These are phyloP conservation scores for Thymelicus acteon DNA, from an alignment of 2,888 invertebrate genomes.

Conservation along the genomic window DNA sequence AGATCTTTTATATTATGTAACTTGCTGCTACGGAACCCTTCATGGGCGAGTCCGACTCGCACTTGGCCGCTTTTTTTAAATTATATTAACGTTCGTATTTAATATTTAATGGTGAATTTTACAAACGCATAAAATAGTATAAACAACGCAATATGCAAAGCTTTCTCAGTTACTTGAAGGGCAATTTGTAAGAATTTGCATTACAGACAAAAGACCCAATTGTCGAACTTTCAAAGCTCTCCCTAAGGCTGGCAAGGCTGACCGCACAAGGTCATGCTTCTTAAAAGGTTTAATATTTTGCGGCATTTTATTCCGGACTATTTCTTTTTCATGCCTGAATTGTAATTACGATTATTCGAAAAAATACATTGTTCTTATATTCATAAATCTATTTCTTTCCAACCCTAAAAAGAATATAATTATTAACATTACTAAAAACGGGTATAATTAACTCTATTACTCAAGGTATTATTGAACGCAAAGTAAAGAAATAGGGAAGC, in stretches of 20 bases:
- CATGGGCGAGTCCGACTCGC: too few relatives aligned
- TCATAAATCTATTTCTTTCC: not conserved
- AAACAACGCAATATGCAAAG: not conserved
- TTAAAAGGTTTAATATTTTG: slow-evolving; percentile 2
- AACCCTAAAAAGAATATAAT: not conserved
- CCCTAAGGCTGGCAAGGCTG: slow-evolving; percentile 16
- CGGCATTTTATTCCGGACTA: not conserved
- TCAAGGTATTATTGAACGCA: not conserved
- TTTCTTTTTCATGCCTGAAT: not conserved
- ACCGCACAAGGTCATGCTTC: slow-evolving; percentile 13
- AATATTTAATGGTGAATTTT: not conserved
- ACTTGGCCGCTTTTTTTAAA: too few relatives aligned
- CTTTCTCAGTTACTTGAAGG: not conserved
- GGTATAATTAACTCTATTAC: not conserved
- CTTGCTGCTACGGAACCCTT: too few relatives aligned
- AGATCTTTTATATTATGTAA: too few relatives aligned
- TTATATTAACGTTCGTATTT: too few relatives aligned
- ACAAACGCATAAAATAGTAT: not conserved
- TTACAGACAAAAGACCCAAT: slow-evolving; percentile 20
- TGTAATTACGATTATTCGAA: not conserved
- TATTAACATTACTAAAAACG: not conserved
- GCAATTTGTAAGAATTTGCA: slow-evolving; percentile 26
- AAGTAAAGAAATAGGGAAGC: too few relatives aligned
- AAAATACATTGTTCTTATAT: not conserved
- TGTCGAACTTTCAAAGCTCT: slow-evolving; percentile 21